Conservation (phyloP, 2,797 vertebrate genomes). For the Diglossa cyanea region DNA sequence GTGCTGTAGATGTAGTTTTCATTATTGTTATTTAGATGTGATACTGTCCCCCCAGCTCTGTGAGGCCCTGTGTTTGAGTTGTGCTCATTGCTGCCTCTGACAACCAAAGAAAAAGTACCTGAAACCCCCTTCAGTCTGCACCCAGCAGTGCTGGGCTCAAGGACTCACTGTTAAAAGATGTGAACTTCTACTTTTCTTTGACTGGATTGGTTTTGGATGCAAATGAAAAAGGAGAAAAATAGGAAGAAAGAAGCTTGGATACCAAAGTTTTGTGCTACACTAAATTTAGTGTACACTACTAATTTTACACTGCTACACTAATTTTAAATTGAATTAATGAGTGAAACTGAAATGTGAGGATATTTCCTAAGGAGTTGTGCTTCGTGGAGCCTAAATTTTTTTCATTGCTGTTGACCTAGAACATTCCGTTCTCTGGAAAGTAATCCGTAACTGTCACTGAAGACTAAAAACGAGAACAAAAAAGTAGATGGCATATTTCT, state of each 20-base stretch:
- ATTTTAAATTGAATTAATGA: neutral
- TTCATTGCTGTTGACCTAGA: neutral
- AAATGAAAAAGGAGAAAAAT: neutral
- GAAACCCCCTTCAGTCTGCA: neutral
- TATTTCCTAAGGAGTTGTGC: neutral
- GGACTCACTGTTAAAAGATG: rapidly evolving
- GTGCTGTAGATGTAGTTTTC: neutral
- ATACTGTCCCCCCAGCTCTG: neutral
- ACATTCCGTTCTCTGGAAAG: neutral
- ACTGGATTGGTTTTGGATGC: neutral
- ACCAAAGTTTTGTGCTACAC: neutral
- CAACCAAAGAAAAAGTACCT: neutral
- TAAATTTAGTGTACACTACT: too few relatives aligned
- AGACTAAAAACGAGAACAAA: neutral
- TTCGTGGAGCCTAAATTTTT: neutral
- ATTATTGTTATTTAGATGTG: neutral
- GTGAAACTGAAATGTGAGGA: neutral
- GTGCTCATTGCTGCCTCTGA: neutral
- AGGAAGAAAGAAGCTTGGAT: neutral
- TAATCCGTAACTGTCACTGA: neutral
- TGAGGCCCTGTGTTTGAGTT: neutral
- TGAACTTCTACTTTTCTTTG: neutral
- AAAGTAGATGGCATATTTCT: neutral
- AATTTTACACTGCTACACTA: neutral
- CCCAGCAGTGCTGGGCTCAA: neutral